These are phyloP conservation scores for Oxyura jamaicensis DNA, from an alignment of 2,113 vertebrate genomes.

Conservation along the genomic window DNA sequence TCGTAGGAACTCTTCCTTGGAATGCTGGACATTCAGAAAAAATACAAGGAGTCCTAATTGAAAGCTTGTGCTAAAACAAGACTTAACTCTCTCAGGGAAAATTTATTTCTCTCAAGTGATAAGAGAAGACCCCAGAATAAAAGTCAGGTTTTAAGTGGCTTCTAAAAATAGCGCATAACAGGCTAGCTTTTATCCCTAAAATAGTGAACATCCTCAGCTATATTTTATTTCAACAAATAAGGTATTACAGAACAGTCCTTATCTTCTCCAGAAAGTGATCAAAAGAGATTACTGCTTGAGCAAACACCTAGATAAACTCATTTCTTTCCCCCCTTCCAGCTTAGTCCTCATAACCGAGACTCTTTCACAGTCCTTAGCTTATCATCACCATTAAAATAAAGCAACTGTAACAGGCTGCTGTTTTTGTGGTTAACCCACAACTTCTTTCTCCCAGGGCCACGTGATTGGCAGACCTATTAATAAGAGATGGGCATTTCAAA, in stretches of 20 bases:
- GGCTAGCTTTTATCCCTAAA: background rate
- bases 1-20: background rate
- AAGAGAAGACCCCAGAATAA: background rate
- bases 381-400: background rate
- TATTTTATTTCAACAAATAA: background rate
- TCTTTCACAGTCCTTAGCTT: background rate
- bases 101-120: background rate
- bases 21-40: background rate
- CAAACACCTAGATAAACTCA: background rate
- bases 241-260: background rate
- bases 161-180: background rate
- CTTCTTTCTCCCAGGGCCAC: background rate
- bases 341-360: background rate
- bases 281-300: background rate
- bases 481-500: background rate
- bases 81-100: background rate
- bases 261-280: background rate
- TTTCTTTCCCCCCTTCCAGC: background rate
- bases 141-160: slow-evolving; percentile 6
- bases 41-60: background rate
- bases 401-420: background rate
- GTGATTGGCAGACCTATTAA: background rate
- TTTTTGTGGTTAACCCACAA: background rate
- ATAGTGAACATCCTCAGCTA: background rate
- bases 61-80: slow-evolving; percentile 13